phyloP scores from a whole-genome alignment of 2,888 invertebrate genomes.

The Eristalinus sepulchralis region DNA sequence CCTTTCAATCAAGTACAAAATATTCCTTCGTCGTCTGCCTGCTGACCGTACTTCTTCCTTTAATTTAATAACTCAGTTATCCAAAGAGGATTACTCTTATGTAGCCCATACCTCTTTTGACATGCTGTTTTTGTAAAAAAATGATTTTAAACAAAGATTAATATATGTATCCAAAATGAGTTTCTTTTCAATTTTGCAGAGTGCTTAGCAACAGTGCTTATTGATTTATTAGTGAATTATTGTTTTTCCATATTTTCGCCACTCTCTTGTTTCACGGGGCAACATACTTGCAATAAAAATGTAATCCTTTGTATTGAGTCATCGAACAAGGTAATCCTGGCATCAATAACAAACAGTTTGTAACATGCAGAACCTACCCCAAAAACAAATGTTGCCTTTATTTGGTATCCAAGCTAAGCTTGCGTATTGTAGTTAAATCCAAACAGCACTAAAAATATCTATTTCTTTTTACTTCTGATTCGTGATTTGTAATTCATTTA shows the following conservation, averaged over 20 bases:
- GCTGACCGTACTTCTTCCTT: conserved; percentile 78
- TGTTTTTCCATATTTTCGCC: background rate
- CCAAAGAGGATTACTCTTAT: background rate
- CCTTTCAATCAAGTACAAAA: conserved; percentile 85
- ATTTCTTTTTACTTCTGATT: too few species aligned
- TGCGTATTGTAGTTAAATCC: too few species aligned
- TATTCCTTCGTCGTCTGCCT: conserved; percentile 80
- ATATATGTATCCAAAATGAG: background rate
- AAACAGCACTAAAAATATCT: too few species aligned
- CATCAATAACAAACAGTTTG: conserved; percentile 80
- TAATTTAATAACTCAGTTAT: background rate
- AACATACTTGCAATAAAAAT: background rate
- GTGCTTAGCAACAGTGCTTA: conserved; percentile 38
- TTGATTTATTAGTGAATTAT: conserved; percentile 36
- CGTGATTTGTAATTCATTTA: too few species aligned
- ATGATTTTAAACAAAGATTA: background rate
- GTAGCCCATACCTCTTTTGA: conserved; percentile 40
- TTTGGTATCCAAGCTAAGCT: too few species aligned
- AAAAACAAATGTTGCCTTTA: too few species aligned
- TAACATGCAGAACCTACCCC: too few species aligned
- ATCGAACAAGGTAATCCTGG: conserved; percentile 92
- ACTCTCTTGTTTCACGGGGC: conserved; percentile 25
- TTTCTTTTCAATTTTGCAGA: conserved; percentile 23
- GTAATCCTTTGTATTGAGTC: too few species aligned
- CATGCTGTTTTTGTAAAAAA: conserved; percentile 15